Base-by-base conservation (phyloP, 2,113 vertebrate species). In the Mirounga angustirostris region DNA sequence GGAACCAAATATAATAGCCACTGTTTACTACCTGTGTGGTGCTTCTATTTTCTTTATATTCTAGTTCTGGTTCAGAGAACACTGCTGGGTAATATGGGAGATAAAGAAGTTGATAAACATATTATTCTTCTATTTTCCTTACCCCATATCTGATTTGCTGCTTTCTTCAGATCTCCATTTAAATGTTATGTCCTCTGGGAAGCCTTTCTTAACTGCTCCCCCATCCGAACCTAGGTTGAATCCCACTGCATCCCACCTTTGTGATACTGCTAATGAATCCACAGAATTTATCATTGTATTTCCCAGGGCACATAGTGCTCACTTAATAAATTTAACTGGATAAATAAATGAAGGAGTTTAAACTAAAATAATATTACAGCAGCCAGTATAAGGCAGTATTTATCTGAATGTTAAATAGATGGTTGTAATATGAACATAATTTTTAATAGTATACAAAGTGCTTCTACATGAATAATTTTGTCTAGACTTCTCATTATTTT, bases 291-390 rank as follows among this genome's bases (percentile, higher is more conserved):
- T 7, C 59, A n/a, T 33, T 92, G 0, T 89, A 63, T 78, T 18
- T 46, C 28, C 24, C 26, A 85, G 18, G 40, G 12, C 52, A 63
- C 43, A 43, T 4, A 33, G 6, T 43, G 11, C 4, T 59, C 16
- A 94, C 22, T 91, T 74, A 56, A 73, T 89, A 63, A 87, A 54
- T 92, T 92, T 87, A 71, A 81, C 22, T 78, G 28, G n/a, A 73
- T 71, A 7, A 71, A n/a, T 52, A 88, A 89, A 87, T 83, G 22
- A 85, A 71, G 1, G 9, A 13, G 43, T 46, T 78, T 78, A 79
- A 71, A 89, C 26, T 59, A 81, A 61, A 71, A 61, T 61, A 69
- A 69, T 28, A 26, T 58, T 79, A n/a, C 21, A 84, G 56, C 22
- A 96, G 28, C 11, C 36, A 40, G 14, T 12, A 73, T n/a, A 89